Base-by-base conservation (phyloP, 64 coral and sea anemone species). In the Montipora cactus region DNA sequence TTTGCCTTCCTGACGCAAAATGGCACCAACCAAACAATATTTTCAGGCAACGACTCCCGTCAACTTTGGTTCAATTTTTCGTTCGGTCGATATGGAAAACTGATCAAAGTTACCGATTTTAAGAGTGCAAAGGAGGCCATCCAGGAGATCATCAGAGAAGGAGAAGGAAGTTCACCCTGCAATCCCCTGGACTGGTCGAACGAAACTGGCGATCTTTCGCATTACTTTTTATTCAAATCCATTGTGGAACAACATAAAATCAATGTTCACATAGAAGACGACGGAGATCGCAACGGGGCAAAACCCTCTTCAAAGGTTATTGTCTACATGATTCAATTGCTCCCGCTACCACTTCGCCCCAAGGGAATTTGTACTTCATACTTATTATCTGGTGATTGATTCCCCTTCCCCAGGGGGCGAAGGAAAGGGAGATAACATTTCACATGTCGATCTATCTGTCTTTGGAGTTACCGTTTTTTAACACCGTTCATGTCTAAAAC, bases 201-300 rank as follows among this genome's bases (percentile, higher is more conserved):
- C 12, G 7, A 61, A 8, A 76, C 12, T 10, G 66, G 51, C 4
- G 66, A 92, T 5, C 25, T 92, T 14, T 92, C 90, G 2, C 90
- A 92, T 81, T 92, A 92, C 80, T 92, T 91, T 3, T 15, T 91
- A 19, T 91, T 91, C 62, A 71, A 91, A 57, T 91, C 89, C 8
- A 83, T 91, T 20, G 89, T 73, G 1, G 89, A 91, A 74, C 19
- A 68, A 46, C 78, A 70, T 72, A 8, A 81, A 44, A 72, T 91
- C 22, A 61, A 59, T 21, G 74, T 75, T 55, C 19, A 59, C 19
- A 25, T 22, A 53, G 7, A 3, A 12, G 21, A 55, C 21, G 53
- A 10, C 53, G 53, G 50, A 59, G 16, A 20, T 4, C 14, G 19
- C 11, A 28, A 37, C 10, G 53, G 53, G 53, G 0, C 53, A 57